Base-by-base conservation (phyloP, 1,140 invertebrate species). In the Drosophila albomicans region DNA sequence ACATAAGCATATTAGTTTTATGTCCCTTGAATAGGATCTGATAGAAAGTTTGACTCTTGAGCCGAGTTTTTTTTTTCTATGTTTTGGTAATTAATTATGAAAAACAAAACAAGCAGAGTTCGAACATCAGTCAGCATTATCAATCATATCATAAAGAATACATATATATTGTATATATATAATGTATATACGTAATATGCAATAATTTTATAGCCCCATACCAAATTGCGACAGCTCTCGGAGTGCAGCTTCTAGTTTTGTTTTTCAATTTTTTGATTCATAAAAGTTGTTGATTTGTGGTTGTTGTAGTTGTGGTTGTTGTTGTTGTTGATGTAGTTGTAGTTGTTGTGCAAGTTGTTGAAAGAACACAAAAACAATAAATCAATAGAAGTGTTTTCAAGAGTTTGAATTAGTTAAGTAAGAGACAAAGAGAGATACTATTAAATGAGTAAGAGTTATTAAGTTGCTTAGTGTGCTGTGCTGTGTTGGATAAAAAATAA, bases 171-270 rank as follows among this genome's bases (percentile, higher is more conserved):
- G 75, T 69, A 78, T 75, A 62, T 69, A 70, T 70, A 59, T 51
- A 51, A 35, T 52, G 20, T 67, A 66, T 72, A 71, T 67, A 52
- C 56, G 56, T 57, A 56, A 38, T 56, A 48, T 46, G 38, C n/a
- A 61, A 25, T 32, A 32, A 35, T 48, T 63, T 62, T 52, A 56
- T 73, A 74, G 82, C 81, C 85, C 75, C 91, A 92, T 92, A 92
- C 91, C 91, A 92, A 91, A 85, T 92, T 92, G 91, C 91, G 91
- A 92, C 91, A 92, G 82, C 91, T 92, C 82, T 92, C 91, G 85
- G 91, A 91, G 91, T 91, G 81, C 91, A 91, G 76, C 89, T 90
- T 89, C 91, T 92, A 79, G 81, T 91, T 90, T 84, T 84, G 56
- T 77, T 82, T 78, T 79, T 77, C 67, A 72, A 28, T 45, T 54